These are phyloP conservation scores for Siniperca undulata DNA, from an alignment of 2,797 vertebrate species.

Conservation along the genomic window DNA sequence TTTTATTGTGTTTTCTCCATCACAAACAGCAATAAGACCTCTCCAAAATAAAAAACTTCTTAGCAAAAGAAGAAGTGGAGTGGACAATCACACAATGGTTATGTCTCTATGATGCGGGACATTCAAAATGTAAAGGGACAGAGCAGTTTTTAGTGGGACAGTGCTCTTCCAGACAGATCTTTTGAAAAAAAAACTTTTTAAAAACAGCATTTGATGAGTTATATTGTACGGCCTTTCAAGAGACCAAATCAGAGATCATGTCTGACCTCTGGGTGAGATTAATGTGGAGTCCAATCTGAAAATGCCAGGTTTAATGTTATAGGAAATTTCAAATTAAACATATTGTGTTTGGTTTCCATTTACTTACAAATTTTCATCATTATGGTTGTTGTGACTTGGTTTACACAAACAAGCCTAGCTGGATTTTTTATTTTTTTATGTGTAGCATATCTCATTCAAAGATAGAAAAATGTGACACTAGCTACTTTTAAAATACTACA, in stretches of 20 bases:
- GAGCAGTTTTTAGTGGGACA: neutral
- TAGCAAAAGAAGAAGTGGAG: neutral
- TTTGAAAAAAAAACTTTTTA: neutral
- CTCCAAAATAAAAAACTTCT: neutral
- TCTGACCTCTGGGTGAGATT: slow-evolving; percentile 1
- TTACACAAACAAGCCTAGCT: neutral
- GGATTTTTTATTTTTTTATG: neutral
- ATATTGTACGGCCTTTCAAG: neutral
- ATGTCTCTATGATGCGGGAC: neutral
- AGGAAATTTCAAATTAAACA: neutral
- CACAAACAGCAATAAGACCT: neutral
- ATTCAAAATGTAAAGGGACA: neutral
- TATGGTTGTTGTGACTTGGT: neutral
- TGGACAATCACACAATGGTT: neutral
- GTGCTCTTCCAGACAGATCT: neutral
- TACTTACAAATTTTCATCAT: neutral
- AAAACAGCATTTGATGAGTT: neutral
- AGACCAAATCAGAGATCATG: neutral
- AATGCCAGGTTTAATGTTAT: neutral
- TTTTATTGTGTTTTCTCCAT: neutral
- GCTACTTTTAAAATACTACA: neutral
- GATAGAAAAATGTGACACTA: neutral
- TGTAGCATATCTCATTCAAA: neutral
- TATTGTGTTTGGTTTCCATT: neutral
- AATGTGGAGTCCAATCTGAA: neutral